A percentile compares a stretch with the other conserved stretches of the same genome.
Evolutionary conservation across 2,113 vertebrate genomes (phyloP).

Genomic region (Cyanocitta stelleri): DNA sequence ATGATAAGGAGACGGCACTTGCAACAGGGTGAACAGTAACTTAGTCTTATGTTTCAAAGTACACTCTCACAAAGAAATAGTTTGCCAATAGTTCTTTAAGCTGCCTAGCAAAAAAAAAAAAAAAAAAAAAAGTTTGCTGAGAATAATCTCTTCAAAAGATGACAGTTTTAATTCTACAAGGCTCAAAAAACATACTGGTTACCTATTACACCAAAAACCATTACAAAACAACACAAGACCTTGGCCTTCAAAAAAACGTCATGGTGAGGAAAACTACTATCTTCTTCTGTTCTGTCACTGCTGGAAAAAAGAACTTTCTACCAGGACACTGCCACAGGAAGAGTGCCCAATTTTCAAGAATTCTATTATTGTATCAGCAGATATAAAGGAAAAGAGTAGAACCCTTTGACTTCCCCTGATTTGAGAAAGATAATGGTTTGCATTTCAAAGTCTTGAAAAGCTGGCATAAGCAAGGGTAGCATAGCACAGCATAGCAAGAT

Average conservation of each 20-base stretch:
- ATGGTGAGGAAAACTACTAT: background rate
- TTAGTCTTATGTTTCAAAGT: background rate
- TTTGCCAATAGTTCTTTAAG: background rate
- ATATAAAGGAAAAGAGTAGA: background rate
- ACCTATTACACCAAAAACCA: background rate
- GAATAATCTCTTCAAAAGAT: conserved; percentile 6
- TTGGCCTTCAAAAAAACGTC: background rate
- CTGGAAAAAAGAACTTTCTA: background rate
- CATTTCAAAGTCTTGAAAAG: background rate
- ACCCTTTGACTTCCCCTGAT: background rate
- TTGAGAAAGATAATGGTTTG: background rate
- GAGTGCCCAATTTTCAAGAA: background rate
- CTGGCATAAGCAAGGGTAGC: background rate
- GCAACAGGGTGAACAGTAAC: background rate
- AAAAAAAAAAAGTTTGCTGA: background rate
- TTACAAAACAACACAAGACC: background rate
- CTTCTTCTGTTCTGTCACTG: background rate
- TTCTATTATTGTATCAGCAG: background rate
- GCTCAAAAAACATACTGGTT: background rate
- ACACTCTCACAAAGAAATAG: background rate
- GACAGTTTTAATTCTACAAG: background rate
- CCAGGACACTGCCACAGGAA: background rate
- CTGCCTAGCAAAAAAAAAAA: background rate
- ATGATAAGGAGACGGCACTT: background rate
- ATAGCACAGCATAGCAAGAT: background rate